Conservation (phyloP, 1,140 invertebrate genomes). For the Drosophila pruinosa region DNA sequence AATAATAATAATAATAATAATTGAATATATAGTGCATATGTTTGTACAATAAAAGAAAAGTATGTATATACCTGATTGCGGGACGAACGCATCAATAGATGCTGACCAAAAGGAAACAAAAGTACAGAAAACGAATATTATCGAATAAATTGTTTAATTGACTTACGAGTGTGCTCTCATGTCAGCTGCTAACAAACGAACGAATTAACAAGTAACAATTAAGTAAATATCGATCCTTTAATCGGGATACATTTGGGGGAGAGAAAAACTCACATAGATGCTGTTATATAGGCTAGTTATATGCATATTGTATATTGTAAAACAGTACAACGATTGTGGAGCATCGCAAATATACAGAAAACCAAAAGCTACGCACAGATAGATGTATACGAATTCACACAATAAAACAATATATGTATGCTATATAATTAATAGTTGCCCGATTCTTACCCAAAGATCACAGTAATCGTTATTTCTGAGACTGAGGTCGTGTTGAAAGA, state of each 20-base stretch:
- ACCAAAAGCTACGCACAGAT: constrained; percentile 41
- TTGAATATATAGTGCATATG: constrained; percentile 36
- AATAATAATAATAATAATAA: neutral
- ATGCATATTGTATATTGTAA: constrained; percentile 28
- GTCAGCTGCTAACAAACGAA: constrained; percentile 46
- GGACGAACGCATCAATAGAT: constrained; percentile 35
- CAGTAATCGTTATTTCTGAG: constrained; percentile 40
- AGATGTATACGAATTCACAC: constrained; percentile 25
- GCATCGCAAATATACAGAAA: constrained; percentile 41
- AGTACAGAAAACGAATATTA: neutral
- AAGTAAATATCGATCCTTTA: constrained; percentile 30
- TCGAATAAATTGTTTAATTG: constrained; percentile 11
- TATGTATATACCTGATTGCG: constrained; percentile 71
- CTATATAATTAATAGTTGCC: constrained; percentile 13
- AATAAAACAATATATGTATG: constrained; percentile 21
- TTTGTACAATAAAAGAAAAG: constrained; percentile 46
- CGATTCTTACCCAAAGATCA: constrained; percentile 42
- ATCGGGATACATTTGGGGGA: neutral
- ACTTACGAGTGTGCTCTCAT: constrained; percentile 53
- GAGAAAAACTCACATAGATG: constrained; percentile 21
- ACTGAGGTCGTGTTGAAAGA: constrained; percentile 30
- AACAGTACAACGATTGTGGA: constrained; percentile 51
- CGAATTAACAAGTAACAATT: constrained; percentile 19
- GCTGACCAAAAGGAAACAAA: constrained; percentile 47
- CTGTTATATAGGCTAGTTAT: constrained; percentile 25